Base-by-base conservation (phyloP, 2,888 invertebrate genomes). In the Eugnorisma glareosa region DNA sequence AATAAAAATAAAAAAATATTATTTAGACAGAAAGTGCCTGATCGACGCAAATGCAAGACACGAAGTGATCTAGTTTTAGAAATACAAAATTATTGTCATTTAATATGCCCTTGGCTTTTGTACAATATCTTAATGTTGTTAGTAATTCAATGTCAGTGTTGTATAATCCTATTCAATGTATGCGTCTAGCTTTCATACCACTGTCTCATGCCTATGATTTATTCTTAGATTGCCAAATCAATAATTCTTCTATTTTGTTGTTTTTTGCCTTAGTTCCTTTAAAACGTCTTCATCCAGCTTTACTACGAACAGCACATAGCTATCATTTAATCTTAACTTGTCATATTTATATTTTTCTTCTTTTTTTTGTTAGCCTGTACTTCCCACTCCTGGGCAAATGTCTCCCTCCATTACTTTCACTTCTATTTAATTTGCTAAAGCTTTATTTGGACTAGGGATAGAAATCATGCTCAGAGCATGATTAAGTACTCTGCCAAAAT, bases 21-120 rank as follows among this genome's bases (percentile, higher is more conserved):
- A 71, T 71, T 40, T 81, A 71, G 45, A 74, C 61, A 72, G 51
- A 69, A 66, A 74, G 15, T 51, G n/a, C 31, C n/a, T 45, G 70
- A 79, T 82, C 54, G 45, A 69, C 68, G 18, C 37, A 84, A 85
- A 81, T 80, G 57, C 72, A 63, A 74, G 68, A 70, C 77, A 82
- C 61, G 61, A 77, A 84, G 69, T 88, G 81, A 84, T 37, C 6
- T 37, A 37, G 6, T 35, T 35, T 35, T 35, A 35, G 40, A 10
- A 1, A 11, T 40, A 40, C 13, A 43, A 43, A 13, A 15, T 15
- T 43, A 15, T 43, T 43, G 43, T 43, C 45, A 45, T 18, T 1
- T 45, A 45, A 15, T 8, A 48, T 48, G 15, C 2, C 21, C 48
- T 48, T 21, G 48, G 48, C 21, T 2, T 48, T 48, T 48, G 8